phyloP scores from a whole-genome alignment of 1,140 invertebrate species.

The Sinella curviseta region DNA sequence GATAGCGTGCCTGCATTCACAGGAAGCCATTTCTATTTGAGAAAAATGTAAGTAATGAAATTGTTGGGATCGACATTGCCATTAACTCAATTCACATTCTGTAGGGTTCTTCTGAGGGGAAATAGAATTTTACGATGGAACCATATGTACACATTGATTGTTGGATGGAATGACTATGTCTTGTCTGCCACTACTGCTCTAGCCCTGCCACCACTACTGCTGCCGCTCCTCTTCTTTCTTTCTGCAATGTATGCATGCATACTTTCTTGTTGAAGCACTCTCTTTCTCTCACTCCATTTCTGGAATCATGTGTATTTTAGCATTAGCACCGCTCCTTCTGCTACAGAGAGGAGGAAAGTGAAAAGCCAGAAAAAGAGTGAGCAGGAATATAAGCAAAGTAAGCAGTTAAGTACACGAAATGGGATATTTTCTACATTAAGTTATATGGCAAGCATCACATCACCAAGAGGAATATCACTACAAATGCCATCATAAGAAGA shows the following conservation, averaged over 20 bases:
- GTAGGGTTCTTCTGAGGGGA: slow-evolving; percentile 22
- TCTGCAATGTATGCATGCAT: not conserved
- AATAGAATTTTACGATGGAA: slow-evolving; percentile 25
- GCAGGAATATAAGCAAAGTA: not conserved
- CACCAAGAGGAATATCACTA: not conserved
- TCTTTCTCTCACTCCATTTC: not conserved
- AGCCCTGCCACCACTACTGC: not conserved
- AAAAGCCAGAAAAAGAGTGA: not conserved
- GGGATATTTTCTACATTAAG: slow-evolving; percentile 18
- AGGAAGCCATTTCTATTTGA: slow-evolving; percentile 17
- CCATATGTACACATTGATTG: slow-evolving; percentile 27
- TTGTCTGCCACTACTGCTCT: not conserved
- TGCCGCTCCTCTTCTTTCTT: not conserved
- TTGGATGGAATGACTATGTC: slow-evolving; percentile 14
- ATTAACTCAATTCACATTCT: slow-evolving; percentile 22
- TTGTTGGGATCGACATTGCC: slow-evolving; percentile 23
- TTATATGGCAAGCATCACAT: not conserved
- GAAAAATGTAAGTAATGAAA: slow-evolving; percentile 23
- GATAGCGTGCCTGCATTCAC: not conserved
- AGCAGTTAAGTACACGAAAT: slow-evolving; percentile 16
- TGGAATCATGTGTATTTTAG: not conserved
- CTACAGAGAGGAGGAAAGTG: not conserved
- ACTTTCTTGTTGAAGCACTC: not conserved
- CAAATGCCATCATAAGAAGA: not conserved
- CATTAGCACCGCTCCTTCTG: not conserved